These are phyloP conservation scores for Lacerta agilis DNA, from an alignment of 2,797 vertebrate species.

Conservation along the genomic window DNA sequence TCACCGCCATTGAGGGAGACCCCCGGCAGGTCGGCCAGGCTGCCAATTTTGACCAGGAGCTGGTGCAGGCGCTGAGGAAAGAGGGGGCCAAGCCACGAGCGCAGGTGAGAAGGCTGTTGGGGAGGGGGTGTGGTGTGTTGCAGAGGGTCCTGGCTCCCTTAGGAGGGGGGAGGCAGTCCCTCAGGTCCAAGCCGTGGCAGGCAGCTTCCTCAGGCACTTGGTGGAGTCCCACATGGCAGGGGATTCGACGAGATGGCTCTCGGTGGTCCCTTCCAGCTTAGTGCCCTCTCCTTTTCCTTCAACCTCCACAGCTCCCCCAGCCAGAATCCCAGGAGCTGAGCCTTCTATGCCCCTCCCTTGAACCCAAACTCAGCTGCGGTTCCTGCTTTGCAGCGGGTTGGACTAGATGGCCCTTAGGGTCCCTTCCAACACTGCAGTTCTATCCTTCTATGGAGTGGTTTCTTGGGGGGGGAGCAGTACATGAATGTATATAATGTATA, in stretches of 20 bases:
- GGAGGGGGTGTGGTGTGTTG: background rate
- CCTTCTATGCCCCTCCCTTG: too few relatives aligned
- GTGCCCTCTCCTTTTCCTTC: too few relatives aligned
- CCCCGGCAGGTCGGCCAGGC: constrained; percentile 81
- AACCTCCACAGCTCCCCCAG: too few relatives aligned
- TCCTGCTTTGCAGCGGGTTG: too few relatives aligned
- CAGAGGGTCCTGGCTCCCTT: background rate
- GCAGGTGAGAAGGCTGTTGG: constrained; percentile 54
- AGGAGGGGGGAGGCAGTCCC: background rate
- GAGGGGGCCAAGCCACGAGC: constrained; percentile 48
- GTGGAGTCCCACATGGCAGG: background rate
- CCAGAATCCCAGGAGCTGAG: too few relatives aligned
- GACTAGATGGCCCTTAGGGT: too few relatives aligned
- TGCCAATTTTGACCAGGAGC: constrained; percentile 82
- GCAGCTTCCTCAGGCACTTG: background rate
- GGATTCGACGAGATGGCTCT: background rate
- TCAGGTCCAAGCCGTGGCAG: background rate
- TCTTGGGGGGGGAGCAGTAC: too few relatives aligned
- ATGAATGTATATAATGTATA: too few relatives aligned
- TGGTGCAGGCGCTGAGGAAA: constrained; percentile 81
- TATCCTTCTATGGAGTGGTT: background rate
- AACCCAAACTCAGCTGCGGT: too few relatives aligned
- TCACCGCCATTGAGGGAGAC: constrained; percentile 89
- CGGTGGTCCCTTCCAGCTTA: background rate
- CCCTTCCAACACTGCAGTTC: background rate